These are phyloP conservation scores for Tapirus indicus DNA, from an alignment of 2,797 vertebrate species.

Conservation along the genomic window DNA sequence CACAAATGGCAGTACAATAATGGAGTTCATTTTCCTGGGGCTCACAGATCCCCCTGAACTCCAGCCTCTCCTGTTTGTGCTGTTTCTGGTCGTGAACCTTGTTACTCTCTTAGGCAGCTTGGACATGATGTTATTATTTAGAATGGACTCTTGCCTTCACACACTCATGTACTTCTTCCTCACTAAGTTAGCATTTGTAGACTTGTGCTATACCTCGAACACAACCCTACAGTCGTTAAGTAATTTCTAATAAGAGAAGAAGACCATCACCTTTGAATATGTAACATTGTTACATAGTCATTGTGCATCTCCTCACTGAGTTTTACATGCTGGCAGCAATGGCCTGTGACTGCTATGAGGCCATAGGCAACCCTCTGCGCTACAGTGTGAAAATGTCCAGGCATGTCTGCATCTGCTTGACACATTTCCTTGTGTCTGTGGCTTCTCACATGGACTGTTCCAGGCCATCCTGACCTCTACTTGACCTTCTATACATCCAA, in stretches of 20 bases:
- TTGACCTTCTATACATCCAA: slow-evolving; percentile 75
- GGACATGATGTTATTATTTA: slow-evolving; percentile 36
- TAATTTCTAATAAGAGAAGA: slow-evolving; percentile 67
- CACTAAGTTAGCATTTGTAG: slow-evolving; percentile 66
- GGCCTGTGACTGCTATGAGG: neutral
- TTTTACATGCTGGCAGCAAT: slow-evolving; percentile 44
- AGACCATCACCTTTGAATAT: slow-evolving; percentile 71
- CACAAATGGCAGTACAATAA: neutral
- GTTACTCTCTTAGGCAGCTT: slow-evolving; percentile 51
- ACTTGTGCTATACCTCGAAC: slow-evolving; percentile 59
- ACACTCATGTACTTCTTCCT: slow-evolving; percentile 75
- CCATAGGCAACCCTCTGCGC: slow-evolving; percentile 31
- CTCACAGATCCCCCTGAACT: slow-evolving; percentile 45
- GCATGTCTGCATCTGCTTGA: slow-evolving; percentile 18
- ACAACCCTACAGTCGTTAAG: slow-evolving; percentile 60
- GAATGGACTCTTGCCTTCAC: slow-evolving; percentile 59
- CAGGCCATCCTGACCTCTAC: slow-evolving; percentile 65
- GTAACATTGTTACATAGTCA: slow-evolving; percentile 73
- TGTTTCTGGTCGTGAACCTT: slow-evolving; percentile 65
- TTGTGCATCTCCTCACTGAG: slow-evolving; percentile 68
- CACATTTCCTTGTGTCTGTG: slow-evolving; percentile 61
- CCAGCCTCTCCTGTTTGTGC: neutral
- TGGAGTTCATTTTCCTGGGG: slow-evolving; percentile 73
- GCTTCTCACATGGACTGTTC: slow-evolving; percentile 71
- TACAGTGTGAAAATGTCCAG: slow-evolving; percentile 65